These are phyloP conservation scores for Epinotia bilunana DNA, from an alignment of 2,888 invertebrate species.

Conservation along the genomic window DNA sequence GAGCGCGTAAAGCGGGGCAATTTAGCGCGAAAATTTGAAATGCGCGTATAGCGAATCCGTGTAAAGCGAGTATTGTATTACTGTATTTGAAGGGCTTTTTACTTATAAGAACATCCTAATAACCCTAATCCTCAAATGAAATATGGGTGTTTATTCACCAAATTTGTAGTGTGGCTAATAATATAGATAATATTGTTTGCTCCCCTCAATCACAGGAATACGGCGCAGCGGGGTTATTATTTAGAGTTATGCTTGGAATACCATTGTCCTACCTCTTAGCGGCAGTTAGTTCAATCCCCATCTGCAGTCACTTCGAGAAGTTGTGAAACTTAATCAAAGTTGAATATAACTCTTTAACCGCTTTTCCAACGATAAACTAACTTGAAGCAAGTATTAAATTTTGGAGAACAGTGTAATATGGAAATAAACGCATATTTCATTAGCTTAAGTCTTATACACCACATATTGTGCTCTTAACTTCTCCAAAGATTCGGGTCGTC, in stretches of 20 bases:
- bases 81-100: too few species aligned
- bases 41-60: too few species aligned
- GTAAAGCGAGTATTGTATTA: too few species aligned
- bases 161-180: background rate
- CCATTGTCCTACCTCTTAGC: background rate
- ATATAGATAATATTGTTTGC: background rate
- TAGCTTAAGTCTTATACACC: slow-evolving; percentile 31
- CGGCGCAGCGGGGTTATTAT: background rate
- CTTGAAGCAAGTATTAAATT: slow-evolving; percentile 24
- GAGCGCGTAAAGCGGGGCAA: too few species aligned
- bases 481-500: slow-evolving; percentile 25
- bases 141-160: too few species aligned
- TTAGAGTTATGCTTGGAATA: background rate
- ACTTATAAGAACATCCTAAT: too few species aligned
- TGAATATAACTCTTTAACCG: slow-evolving; percentile 4
- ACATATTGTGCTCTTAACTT: slow-evolving; percentile 32
- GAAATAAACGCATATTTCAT: slow-evolving; percentile 25
- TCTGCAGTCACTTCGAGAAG: background rate
- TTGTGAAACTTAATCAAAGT: slow-evolving; percentile 19
- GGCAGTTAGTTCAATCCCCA: background rate
- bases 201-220: background rate
- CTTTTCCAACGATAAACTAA: slow-evolving; percentile 10
- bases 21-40: too few species aligned
- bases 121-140: too few species aligned
- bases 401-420: slow-evolving; percentile 23